These are phyloP conservation scores for Pithys albifrons DNA, from an alignment of 2,113 vertebrate genomes.

Conservation along the genomic window DNA sequence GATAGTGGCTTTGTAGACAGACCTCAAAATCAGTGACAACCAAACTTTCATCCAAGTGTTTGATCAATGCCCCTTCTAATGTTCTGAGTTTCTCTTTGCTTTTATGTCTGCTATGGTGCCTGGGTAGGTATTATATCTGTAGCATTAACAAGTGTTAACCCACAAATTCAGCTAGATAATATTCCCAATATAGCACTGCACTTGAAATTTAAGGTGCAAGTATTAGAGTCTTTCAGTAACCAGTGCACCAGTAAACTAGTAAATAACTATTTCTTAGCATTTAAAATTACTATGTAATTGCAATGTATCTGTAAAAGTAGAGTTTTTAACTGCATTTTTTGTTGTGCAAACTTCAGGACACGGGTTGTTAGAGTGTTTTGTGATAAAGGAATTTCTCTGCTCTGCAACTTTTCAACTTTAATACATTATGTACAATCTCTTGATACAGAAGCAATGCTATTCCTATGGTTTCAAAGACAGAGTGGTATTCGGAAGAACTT, in stretches of 20 bases:
- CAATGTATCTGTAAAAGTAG: not conserved
- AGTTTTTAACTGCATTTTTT: not conserved
- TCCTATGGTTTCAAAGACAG: not conserved
- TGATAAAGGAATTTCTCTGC: not conserved
- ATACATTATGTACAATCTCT: not conserved
- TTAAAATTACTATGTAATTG: not conserved
- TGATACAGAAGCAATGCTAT: not conserved
- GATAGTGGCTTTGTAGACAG: not conserved
- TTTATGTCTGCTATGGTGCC: not conserved
- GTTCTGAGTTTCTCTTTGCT: not conserved
- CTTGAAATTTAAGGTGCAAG: not conserved
- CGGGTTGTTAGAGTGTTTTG: not conserved
- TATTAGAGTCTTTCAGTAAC: not conserved
- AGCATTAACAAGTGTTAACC: not conserved
- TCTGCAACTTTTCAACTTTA: not conserved
- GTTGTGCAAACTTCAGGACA: not conserved
- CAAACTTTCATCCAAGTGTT: not conserved
- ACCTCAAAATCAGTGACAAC: not conserved
- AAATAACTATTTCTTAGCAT: not conserved
- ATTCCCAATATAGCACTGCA: not conserved
- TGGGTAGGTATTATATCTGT: not conserved
- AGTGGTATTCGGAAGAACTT: not conserved
- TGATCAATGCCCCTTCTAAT: not conserved
- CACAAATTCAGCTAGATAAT: not conserved
- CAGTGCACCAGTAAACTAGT: not conserved